These are phyloP conservation scores for Eudasyphora cyanicolor DNA, from an alignment of 2,888 invertebrate genomes.

Conservation along the genomic window DNA sequence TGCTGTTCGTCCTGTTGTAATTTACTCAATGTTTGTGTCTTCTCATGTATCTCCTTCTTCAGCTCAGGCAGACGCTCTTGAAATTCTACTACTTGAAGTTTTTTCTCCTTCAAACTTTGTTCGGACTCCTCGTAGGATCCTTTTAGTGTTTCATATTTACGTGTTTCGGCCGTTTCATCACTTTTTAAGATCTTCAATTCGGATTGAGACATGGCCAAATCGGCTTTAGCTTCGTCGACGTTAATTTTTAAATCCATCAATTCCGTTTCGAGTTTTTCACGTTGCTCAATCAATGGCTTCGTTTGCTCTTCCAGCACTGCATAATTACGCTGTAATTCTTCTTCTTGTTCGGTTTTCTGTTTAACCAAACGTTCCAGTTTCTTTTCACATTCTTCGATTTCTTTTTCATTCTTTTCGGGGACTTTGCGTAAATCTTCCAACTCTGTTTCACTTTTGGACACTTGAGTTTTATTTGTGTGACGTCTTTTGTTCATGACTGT, in stretches of 20 bases:
- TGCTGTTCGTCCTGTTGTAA: slow-evolving; percentile 78
- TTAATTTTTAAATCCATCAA: slow-evolving; percentile 86
- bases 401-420: slow-evolving; percentile 88
- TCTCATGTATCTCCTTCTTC: slow-evolving; percentile 79
- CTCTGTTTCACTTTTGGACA: slow-evolving; percentile 85
- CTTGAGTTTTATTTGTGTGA: slow-evolving; percentile 86
- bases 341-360: slow-evolving; percentile 82
- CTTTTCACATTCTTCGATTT: slow-evolving; percentile 85
- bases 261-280: slow-evolving; percentile 82
- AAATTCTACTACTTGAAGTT: slow-evolving; percentile 84
- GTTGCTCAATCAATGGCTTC: slow-evolving; percentile 81
- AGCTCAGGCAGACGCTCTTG: slow-evolving; percentile 81
- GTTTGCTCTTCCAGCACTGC: slow-evolving; percentile 82
- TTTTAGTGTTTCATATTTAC: slow-evolving; percentile 76
- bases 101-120: slow-evolving; percentile 83
- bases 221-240: slow-evolving; percentile 86
- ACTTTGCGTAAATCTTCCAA: slow-evolving; percentile 84
- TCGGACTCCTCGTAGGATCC: slow-evolving; percentile 80
- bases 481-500: slow-evolving; percentile 86
- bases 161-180: slow-evolving; percentile 76
- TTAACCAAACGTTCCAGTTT: slow-evolving; percentile 81
- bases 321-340: slow-evolving; percentile 84
- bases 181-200: slow-evolving; percentile 87
- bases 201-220: slow-evolving; percentile 83
- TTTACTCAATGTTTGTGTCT: slow-evolving; percentile 74